Evolutionary conservation across 2,113 vertebrate genomes (phyloP).

Genomic region (Camelus bactrianus): DNA sequence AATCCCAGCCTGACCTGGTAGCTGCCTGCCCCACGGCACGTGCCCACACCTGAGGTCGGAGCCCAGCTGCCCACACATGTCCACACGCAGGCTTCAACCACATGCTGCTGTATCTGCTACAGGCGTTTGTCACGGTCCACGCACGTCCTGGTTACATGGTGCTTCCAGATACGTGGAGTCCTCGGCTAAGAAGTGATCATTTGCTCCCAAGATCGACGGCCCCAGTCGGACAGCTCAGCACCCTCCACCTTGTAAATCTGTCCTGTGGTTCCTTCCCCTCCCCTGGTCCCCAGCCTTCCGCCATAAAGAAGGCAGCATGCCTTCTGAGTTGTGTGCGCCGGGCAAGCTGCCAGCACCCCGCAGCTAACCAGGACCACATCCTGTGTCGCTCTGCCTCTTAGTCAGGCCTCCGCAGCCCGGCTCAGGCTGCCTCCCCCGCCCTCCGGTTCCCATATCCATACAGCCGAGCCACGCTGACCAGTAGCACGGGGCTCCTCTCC

Average conservation of each 20-base stretch:
- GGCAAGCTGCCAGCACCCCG: neutral
- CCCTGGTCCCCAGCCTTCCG: neutral
- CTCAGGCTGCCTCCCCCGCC: conserved; percentile 75
- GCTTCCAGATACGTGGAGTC: neutral
- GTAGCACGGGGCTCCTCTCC: too few species aligned
- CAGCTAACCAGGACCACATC: conserved; percentile 59
- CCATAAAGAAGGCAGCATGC: neutral
- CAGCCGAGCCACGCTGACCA: neutral
- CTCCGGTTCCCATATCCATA: neutral
- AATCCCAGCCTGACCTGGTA: too few species aligned
- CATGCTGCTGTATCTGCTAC: neutral
- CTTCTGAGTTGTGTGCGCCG: neutral
- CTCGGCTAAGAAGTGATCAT: neutral
- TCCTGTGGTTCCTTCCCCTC: neutral
- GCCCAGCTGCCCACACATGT: neutral
- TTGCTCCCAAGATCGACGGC: neutral
- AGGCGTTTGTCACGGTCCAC: neutral
- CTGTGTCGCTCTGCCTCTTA: conserved; percentile 65
- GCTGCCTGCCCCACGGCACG: neutral
- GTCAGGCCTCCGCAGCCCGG: conserved; percentile 69
- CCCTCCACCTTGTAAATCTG: neutral
- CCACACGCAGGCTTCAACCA: neutral
- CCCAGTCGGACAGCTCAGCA: neutral
- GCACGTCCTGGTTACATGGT: neutral
- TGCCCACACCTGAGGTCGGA: neutral